Evolutionary conservation across 2,888 invertebrate genomes (phyloP).

Genomic region (Odontocolon sp.): DNA sequence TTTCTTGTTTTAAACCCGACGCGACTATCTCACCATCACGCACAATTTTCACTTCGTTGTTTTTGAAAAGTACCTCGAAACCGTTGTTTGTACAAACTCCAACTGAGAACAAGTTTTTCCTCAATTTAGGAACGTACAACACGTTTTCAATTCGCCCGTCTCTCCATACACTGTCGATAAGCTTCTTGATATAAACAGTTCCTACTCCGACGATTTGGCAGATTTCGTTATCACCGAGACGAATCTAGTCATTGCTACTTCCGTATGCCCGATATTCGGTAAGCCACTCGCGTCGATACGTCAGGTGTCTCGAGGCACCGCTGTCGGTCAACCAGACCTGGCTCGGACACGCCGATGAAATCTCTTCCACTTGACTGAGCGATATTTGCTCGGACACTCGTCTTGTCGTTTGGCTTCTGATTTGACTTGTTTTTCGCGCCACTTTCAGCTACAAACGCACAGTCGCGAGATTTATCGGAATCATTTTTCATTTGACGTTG

Average conservation of each 20-base stretch:
- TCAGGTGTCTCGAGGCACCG: constrained; percentile 60
- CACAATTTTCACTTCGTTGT: background rate
- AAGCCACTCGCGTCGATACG: constrained; percentile 54
- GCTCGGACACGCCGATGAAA: constrained; percentile 14
- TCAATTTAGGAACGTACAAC: constrained; percentile 58
- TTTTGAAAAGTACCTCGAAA: background rate
- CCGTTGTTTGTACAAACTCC: constrained; percentile 38
- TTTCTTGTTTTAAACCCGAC: background rate
- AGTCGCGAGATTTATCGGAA: constrained; percentile 7
- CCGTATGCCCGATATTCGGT: constrained; percentile 3
- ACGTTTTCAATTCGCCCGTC: constrained; percentile 56
- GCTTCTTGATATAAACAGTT: constrained; percentile 14
- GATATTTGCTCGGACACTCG: background rate
- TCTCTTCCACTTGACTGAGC: background rate
- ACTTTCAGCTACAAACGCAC: constrained; percentile 39
- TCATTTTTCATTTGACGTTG: constrained; percentile 21
- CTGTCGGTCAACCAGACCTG: constrained; percentile 60
- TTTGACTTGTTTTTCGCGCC: background rate
- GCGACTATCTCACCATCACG: background rate
- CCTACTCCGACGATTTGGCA: constrained; percentile 43
- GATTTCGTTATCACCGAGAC: constrained; percentile 41
- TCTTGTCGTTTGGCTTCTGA: background rate
- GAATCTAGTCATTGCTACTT: constrained; percentile 20
- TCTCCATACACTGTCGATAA: constrained; percentile 37
- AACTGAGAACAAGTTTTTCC: constrained; percentile 63